A percentile compares a stretch with the other conserved stretches of the same genome.
These are phyloP conservation scores for Pelochelys cantorii DNA, from an alignment of 2,797 vertebrate species.

Conservation along the genomic window DNA sequence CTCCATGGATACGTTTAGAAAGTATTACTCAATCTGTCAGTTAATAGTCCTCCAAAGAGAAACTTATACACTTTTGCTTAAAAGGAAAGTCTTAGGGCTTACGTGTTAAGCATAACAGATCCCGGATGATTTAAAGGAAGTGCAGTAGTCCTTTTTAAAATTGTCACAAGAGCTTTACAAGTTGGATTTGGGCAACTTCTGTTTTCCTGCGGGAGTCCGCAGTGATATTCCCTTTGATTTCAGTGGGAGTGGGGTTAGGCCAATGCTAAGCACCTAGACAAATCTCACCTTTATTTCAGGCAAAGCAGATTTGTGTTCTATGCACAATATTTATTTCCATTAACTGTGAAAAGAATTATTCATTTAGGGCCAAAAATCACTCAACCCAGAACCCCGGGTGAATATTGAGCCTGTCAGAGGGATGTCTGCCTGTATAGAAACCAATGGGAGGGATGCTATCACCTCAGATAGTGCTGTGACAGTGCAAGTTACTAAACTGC, in stretches of 20 bases:
- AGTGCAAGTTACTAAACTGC: neutral
- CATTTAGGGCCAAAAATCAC: neutral
- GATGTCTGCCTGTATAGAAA: neutral
- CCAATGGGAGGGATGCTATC: neutral
- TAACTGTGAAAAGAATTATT: neutral
- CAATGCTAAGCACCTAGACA: neutral
- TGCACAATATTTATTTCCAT: neutral
- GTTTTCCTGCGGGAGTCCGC: neutral
- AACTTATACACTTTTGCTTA: conserved; percentile 37
- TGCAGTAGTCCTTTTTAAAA: conserved; percentile 24
- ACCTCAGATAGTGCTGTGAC: neutral
- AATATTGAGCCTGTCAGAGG: neutral
- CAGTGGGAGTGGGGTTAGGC: neutral
- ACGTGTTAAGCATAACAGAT: neutral
- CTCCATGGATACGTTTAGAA: conserved; percentile 63
- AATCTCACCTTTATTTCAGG: neutral
- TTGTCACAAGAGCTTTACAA: neutral
- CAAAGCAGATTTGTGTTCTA: neutral
- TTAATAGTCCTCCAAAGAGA: conserved; percentile 43
- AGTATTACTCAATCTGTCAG: conserved; percentile 5
- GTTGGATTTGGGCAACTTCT: neutral
- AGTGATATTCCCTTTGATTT: neutral
- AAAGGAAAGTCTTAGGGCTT: conserved; percentile 28
- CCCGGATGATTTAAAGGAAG: neutral
- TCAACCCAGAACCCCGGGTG: neutral